Evolutionary conservation across 2,797 vertebrate genomes (phyloP).

Genomic region (Mycteria americana): DNA sequence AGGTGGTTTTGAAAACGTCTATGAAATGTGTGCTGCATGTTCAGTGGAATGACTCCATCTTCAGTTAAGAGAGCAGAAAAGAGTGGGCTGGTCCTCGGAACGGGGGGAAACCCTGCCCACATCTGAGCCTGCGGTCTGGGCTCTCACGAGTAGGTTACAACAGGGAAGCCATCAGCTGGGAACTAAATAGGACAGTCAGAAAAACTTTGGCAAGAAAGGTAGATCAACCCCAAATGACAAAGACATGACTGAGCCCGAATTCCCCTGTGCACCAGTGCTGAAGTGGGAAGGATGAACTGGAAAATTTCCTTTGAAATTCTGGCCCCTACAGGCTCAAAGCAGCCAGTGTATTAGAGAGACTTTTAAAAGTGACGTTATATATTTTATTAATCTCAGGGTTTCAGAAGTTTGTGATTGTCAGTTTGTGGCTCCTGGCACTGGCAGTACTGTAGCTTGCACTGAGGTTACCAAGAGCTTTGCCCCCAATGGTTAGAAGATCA

Average conservation of each 20-base stretch:
- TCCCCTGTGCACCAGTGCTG: background rate
- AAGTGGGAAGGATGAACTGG: background rate
- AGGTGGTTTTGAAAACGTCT: slow-evolving; percentile 13
- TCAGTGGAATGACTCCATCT: slow-evolving; percentile 4
- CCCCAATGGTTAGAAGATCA: background rate
- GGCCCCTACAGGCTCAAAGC: slow-evolving; percentile 29
- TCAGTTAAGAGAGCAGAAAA: background rate
- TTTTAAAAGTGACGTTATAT: background rate
- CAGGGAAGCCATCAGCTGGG: background rate
- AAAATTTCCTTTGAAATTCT: slow-evolving; percentile 29
- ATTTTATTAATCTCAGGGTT: background rate
- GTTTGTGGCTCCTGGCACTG: background rate
- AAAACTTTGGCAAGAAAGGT: background rate
- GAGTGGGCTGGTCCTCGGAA: background rate
- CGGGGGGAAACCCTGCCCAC: background rate
- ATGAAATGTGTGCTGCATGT: background rate
- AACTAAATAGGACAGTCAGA: background rate
- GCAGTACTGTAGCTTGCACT: background rate
- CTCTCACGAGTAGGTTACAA: background rate
- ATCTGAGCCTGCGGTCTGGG: background rate
- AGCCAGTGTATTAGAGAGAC: background rate
- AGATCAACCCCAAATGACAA: background rate
- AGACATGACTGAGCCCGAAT: accelerated
- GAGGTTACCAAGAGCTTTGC: background rate
- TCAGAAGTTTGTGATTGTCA: background rate